Evolutionary conservation across 30 jellyfish, hydroid and myxozoan genomes (phyloP).

Genomic region (Hydractinia symbiolongicarpus): DNA sequence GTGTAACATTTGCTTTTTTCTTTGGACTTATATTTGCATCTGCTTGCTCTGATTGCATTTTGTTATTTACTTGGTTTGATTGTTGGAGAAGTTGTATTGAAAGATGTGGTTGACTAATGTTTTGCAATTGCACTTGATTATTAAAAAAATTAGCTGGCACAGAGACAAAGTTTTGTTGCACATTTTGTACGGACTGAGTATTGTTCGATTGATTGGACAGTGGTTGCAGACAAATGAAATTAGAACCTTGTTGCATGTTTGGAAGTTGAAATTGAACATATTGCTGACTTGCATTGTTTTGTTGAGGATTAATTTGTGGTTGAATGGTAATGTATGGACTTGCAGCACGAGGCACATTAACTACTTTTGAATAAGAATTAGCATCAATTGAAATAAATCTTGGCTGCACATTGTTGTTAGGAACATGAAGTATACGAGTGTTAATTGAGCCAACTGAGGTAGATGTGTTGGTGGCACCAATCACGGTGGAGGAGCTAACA

Average conservation of each 20-base stretch:
- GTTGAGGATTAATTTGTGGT: background rate
- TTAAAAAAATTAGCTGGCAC: background rate
- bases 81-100: constrained; percentile 19
- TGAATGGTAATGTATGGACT: constrained; percentile 13
- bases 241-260: constrained; percentile 5
- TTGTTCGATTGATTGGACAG: background rate
- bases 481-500: background rate
- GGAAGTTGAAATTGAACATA: constrained; percentile 21
- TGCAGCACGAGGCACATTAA: background rate
- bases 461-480: constrained; percentile 9
- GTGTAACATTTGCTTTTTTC: constrained; percentile 1
- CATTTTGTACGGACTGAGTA: background rate
- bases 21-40: background rate
- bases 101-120: background rate
- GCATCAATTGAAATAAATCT: constrained; percentile 2
- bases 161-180: background rate
- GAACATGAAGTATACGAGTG: constrained; percentile 2
- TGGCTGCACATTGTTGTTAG: background rate
- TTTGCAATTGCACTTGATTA: background rate
- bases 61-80: background rate
- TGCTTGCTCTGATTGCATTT: background rate
- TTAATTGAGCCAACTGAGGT: background rate
- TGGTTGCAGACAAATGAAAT: background rate
- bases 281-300: background rate
- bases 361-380: background rate